Evolutionary conservation across 2,797 vertebrate genomes (phyloP), one percentile per base, ranked within the genome.

Genomic region (Champsocephalus gunnari): DNA sequence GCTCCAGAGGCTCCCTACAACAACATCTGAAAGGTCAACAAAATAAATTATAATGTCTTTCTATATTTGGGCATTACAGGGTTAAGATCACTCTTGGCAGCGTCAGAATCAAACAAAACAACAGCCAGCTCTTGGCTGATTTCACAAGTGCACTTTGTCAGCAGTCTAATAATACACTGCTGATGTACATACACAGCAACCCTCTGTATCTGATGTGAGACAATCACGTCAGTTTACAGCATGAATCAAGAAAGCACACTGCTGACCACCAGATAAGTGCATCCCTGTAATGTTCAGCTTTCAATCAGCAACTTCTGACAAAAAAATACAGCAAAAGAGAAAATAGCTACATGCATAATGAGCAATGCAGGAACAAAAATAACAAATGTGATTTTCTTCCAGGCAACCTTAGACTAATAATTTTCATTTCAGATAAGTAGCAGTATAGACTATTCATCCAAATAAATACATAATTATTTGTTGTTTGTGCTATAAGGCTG

Each of bases 51-150:
- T 28, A 28, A 28, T 28, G 28, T 28, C 4, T 28, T 28, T 28
- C 28, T 28, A 28, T 28, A 28, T 28, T 28, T 28, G 28, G 28
- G 28, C 28, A 4, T 28, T 28, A 28, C 28, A 28, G 28, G 28
- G 24, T 28, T 6, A 21, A 28, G 16, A 61, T 56, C 7, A 38
- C 34, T 38, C 28, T 64, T 75, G 71, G 71, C 75, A 65, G 41
- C 1, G 5, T 55, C 68, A 72, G 12, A 49, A 32, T 65, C 9
- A 9, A 67, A 43, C 47, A 63, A 67, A 70, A 47, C 57, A 74
- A 63, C 70, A 74, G 64, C 82, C 55, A 84, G 65, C 71, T 45
- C 62, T 81, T 83, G 74, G 56, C 59, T 54, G 66, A 70, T 73
- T 80, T 72, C 43, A 65, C 38, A 60, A 60, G 68, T 60, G 73